These are phyloP conservation scores for Oryzias sinensis DNA, from an alignment of 2,797 vertebrate genomes.

Conservation along the genomic window DNA sequence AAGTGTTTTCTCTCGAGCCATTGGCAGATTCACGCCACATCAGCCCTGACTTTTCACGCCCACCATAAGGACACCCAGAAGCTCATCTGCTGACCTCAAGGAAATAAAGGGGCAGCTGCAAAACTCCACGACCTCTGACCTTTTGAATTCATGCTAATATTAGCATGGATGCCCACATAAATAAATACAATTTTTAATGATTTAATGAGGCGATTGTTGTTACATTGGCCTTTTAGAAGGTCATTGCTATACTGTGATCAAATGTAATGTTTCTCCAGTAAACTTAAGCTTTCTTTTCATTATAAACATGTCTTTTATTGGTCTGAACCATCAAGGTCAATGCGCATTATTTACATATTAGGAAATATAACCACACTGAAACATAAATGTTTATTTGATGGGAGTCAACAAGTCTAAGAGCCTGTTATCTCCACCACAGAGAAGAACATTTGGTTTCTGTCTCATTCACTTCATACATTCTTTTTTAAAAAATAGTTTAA, in stretches of 20 bases:
- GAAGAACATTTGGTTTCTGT: slow-evolving; percentile 31
- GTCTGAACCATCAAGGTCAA: slow-evolving; percentile 52
- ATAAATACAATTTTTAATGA: slow-evolving; percentile 10
- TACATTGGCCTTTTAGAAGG: slow-evolving; percentile 10
- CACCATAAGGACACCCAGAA: slow-evolving; percentile 22
- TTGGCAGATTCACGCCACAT: slow-evolving; percentile 18
- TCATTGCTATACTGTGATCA: slow-evolving; percentile 9
- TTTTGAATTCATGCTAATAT: slow-evolving; percentile 36
- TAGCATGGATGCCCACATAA: slow-evolving; percentile 21
- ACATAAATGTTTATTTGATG: slow-evolving; percentile 66
- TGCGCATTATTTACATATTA: slow-evolving; percentile 44
- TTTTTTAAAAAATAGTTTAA: slow-evolving; percentile 51
- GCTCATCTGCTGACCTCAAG: slow-evolving; percentile 22
- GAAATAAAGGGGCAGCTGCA: slow-evolving; percentile 52
- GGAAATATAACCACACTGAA: slow-evolving; percentile 60
- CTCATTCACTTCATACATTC: slow-evolving; percentile 40
- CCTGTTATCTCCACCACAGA: slow-evolving; percentile 10
- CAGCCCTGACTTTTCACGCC: slow-evolving; percentile 23
- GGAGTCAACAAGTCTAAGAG: slow-evolving; percentile 34
- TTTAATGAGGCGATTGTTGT: slow-evolving; percentile 25
- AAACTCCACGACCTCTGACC: slow-evolving; percentile 56
- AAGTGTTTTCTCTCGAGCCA: slow-evolving; percentile 32
- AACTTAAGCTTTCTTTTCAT: slow-evolving; percentile 26
- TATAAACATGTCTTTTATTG: slow-evolving; percentile 63
- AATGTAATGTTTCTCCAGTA: slow-evolving; percentile 35